phyloP scores from a whole-genome alignment of 2,888 invertebrate species.

The Stratiomys singularior region DNA sequence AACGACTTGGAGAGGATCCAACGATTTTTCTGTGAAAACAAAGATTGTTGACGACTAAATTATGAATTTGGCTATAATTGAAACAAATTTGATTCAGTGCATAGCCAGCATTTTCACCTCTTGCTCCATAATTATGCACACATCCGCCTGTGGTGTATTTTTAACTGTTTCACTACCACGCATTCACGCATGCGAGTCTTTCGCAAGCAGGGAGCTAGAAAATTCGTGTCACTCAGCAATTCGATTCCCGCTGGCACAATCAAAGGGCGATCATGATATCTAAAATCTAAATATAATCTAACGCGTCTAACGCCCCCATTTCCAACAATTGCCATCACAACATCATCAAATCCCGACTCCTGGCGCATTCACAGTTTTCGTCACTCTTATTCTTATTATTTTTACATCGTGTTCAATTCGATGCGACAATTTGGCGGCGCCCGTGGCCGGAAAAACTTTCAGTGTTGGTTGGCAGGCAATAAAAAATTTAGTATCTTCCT shows the following conservation, averaged over 20 bases:
- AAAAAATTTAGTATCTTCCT: constrained; percentile 7
- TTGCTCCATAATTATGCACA: too few species aligned
- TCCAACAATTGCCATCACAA: neutral
- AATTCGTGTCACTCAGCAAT: neutral
- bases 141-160: too few species aligned
- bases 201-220: neutral
- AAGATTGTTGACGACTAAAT: too few species aligned
- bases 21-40: too few species aligned
- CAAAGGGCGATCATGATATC: constrained; percentile 12
- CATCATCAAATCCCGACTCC: neutral
- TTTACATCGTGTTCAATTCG: constrained; percentile 21
- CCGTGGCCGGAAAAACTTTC: constrained; percentile 30
- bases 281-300: neutral
- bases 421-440: constrained; percentile 29
- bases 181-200: too few species aligned
- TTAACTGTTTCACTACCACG: too few species aligned
- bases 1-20: too few species aligned
- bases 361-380: neutral
- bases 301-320: neutral
- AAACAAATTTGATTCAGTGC: too few species aligned
- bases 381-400: constrained; percentile 16
- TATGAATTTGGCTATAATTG: too few species aligned
- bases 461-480: neutral
- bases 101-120: too few species aligned
- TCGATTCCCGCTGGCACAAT: neutral